Percentiles rank a stretch among this genome's conserved stretches.
Conservation (phyloP, 2,888 invertebrate species). For the Listrodromus nycthemerus region DNA sequence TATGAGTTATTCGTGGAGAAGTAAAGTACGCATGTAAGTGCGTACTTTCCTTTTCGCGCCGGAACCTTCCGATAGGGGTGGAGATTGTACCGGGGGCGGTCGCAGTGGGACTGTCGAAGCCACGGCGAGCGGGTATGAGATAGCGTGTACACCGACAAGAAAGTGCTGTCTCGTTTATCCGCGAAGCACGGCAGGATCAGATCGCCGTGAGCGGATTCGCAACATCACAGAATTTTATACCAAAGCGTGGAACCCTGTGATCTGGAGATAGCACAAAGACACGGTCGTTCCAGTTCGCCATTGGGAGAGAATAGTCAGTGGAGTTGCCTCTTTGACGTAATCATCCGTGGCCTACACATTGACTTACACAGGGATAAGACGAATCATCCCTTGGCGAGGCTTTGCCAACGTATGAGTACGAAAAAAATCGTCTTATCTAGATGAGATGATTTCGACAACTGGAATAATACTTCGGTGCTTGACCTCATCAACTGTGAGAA, state of each 20-base stretch:
- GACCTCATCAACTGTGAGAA: not conserved
- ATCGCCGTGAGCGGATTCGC: conserved; percentile 6
- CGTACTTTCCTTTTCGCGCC: no score
- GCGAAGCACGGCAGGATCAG: conserved; percentile 51
- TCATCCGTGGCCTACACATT: conserved; percentile 52
- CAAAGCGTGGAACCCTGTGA: conserved; percentile 38
- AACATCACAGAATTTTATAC: conserved; percentile 33
- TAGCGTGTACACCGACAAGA: conserved; percentile 23
- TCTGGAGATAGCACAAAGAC: conserved; percentile 50
- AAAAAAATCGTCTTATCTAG: not conserved
- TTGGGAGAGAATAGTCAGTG: not conserved
- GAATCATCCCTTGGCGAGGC: conserved; percentile 17
- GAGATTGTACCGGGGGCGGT: not conserved
- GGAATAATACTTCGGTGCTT: not conserved
- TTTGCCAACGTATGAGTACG: not conserved
- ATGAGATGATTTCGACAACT: not conserved
- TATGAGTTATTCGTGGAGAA: no score
- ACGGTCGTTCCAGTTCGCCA: conserved; percentile 2
- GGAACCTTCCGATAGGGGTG: no score
- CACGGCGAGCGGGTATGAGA: conserved; percentile 43
- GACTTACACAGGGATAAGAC: conserved; percentile 39
- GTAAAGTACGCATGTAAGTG: no score
- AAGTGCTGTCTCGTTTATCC: conserved; percentile 49
- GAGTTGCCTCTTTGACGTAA: conserved; percentile 48
- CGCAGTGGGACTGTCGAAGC: conserved; percentile 41